Conservation (phyloP, 2,113 vertebrate species). For the Leptobrachium leishanense region DNA sequence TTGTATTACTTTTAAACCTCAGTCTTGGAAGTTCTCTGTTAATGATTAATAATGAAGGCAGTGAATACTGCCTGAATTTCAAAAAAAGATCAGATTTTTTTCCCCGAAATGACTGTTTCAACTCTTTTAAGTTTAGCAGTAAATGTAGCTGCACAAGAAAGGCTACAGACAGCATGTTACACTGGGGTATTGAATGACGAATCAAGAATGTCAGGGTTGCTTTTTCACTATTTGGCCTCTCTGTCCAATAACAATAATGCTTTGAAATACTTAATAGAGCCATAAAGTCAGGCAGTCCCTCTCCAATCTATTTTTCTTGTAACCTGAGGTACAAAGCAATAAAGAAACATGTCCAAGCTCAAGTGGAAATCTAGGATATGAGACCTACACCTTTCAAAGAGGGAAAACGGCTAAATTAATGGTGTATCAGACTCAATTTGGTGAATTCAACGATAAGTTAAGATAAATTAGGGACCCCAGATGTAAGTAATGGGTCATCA, state of each 20-base stretch:
- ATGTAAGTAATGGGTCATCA: no score
- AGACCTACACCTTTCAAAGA: conserved; percentile 11
- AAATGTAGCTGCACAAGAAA: neutral
- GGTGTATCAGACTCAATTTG: no score
- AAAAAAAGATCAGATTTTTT: no score
- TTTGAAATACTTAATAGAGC: conserved; percentile 46
- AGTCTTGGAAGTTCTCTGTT: no score
- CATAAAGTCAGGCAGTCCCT: conserved; percentile 39
- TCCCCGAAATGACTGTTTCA: neutral
- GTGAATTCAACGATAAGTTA: no score
- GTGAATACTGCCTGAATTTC: no score
- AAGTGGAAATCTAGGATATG: conserved; percentile 33
- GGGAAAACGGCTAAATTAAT: neutral
- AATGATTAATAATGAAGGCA: no score
- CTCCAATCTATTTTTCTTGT: conserved; percentile 43
- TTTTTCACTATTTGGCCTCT: conserved; percentile 40
- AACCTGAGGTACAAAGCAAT: conserved; percentile 30
- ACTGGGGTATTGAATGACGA: conserved; percentile 40
- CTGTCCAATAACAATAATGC: conserved; percentile 43
- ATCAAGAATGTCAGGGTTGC: conserved; percentile 39
- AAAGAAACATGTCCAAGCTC: conserved; percentile 40
- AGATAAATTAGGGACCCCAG: no score
- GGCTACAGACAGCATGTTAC: conserved; percentile 13
- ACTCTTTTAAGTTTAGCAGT: conserved; percentile 5
- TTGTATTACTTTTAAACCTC: no score